A percentile compares a stretch with the other conserved stretches of the same genome.
These are phyloP conservation scores for Microcebus jonahi DNA, from an alignment of 2,113 vertebrate species.

Conservation along the genomic window DNA sequence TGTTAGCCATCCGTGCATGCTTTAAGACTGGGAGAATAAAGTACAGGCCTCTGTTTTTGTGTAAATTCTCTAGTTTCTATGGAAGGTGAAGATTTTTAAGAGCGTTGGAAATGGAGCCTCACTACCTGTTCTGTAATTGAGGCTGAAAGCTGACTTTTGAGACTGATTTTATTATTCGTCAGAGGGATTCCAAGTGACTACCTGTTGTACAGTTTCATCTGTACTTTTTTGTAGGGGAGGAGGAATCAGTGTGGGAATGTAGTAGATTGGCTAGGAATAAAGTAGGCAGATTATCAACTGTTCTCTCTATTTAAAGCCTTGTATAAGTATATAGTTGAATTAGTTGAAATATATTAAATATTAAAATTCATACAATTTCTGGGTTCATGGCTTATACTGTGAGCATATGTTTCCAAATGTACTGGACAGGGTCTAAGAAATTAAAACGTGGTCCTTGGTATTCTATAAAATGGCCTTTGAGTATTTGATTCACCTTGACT, in stretches of 20 bases:
- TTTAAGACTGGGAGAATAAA: not conserved
- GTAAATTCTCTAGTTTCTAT: not conserved
- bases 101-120: not conserved
- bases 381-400: not conserved
- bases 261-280: not conserved
- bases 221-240: not conserved
- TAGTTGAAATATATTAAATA: constrained; percentile 22
- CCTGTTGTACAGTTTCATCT: not conserved
- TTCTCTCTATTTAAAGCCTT: not conserved
- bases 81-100: not conserved
- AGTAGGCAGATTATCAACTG: not conserved
- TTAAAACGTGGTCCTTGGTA: not conserved
- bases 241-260: not conserved
- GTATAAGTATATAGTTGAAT: not conserved
- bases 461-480: not conserved
- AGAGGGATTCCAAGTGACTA: not conserved
- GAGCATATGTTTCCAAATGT: not conserved
- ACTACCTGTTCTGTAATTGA: not conserved
- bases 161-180: not conserved
- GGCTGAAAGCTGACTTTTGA: constrained; percentile 8
- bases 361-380: constrained; percentile 2
- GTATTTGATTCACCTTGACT: not conserved
- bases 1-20: not conserved
- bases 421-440: not conserved
- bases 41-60: not conserved